These are phyloP conservation scores for Anser cygnoides DNA, from an alignment of 2,113 vertebrate genomes.

Conservation along the genomic window DNA sequence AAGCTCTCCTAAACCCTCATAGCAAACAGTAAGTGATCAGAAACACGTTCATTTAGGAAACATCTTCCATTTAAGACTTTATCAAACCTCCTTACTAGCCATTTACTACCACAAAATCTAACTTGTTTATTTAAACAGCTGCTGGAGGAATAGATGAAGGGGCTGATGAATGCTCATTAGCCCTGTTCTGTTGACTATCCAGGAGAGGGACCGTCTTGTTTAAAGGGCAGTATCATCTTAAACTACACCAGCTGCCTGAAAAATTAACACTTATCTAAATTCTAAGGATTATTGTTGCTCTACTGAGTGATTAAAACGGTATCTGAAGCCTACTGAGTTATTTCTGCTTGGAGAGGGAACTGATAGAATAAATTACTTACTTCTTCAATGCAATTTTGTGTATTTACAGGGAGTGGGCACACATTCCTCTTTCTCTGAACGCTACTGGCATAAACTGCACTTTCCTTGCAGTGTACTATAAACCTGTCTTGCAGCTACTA, in stretches of 20 bases:
- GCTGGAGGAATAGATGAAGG: background rate
- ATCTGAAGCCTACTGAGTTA: background rate
- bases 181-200: background rate
- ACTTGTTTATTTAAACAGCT: background rate
- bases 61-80: background rate
- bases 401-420: background rate
- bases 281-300: background rate
- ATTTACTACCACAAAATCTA: background rate
- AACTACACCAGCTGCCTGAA: background rate
- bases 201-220: background rate
- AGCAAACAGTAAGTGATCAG: background rate
- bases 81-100: background rate
- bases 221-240: background rate
- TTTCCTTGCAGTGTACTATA: background rate
- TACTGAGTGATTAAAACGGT: background rate
- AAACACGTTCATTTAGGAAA: background rate
- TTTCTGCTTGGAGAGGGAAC: background rate
- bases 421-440: background rate
- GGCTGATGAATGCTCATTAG: background rate
- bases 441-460: background rate
- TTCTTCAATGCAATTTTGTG: background rate
- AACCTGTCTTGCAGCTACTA: background rate
- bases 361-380: background rate
- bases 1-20: background rate
- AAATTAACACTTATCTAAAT: background rate